Conservation (phyloP, 1,140 invertebrate species). For the Proales similis region DNA sequence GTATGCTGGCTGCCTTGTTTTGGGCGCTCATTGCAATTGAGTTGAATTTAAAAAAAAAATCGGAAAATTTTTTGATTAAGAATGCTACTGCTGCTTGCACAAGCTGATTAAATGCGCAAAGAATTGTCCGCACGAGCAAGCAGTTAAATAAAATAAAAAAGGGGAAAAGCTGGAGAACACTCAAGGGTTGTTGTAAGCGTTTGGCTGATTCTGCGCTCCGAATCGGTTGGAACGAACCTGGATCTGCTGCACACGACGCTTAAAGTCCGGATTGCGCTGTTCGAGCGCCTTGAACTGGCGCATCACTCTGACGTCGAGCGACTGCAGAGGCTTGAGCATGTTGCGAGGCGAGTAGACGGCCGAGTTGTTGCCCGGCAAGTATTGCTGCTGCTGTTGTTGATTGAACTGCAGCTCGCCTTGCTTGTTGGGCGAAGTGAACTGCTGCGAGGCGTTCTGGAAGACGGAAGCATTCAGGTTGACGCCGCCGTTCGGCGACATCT, state of each 20-base stretch:
- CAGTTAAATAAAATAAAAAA: slow-evolving; percentile 2
- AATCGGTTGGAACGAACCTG: slow-evolving; percentile 29
- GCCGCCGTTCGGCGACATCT: slow-evolving; percentile 2
- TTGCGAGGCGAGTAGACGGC: slow-evolving; percentile 20
- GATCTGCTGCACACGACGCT: slow-evolving; percentile 26
- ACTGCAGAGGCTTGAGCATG: slow-evolving; percentile 30
- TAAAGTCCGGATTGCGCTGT: slow-evolving; percentile 14
- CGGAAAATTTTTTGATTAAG: not conserved
- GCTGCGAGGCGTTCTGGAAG: not conserved
- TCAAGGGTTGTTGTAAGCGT: slow-evolving; percentile 12
- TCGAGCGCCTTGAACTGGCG: slow-evolving; percentile 33
- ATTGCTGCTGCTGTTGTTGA: not conserved
- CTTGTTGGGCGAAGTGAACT: slow-evolving; percentile 9
- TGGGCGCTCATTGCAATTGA: not conserved
- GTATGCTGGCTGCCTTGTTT: not conserved
- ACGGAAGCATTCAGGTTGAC: slow-evolving; percentile 12
- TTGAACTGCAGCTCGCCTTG: slow-evolving; percentile 2
- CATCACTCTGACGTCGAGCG: slow-evolving; percentile 24
- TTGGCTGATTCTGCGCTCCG: not conserved
- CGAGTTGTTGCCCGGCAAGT: not conserved
- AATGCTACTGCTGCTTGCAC: not conserved
- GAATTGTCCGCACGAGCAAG: too few species aligned
- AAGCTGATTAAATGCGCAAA: not conserved
- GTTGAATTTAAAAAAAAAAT: slow-evolving; percentile 18
- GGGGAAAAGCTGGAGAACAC: not conserved